Evolutionary conservation across 1,140 invertebrate genomes (phyloP).

Genomic region (Ips nitidus): DNA sequence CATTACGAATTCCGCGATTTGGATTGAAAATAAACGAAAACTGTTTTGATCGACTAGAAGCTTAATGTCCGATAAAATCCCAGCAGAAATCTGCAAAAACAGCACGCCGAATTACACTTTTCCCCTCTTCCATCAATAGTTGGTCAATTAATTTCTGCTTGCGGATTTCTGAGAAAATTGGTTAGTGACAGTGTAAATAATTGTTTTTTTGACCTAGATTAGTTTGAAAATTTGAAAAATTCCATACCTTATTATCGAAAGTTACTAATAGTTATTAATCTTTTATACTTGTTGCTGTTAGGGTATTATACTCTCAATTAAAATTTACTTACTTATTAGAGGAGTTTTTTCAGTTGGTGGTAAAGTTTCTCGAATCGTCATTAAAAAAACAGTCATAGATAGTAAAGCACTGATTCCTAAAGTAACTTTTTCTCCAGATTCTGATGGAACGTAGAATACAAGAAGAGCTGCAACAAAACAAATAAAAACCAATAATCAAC

Average conservation of each 20-base stretch:
- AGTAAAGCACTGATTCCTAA: conserved; percentile 85
- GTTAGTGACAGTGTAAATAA: too few relatives aligned
- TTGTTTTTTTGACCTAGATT: too few relatives aligned
- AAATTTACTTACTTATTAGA: conserved; percentile 74
- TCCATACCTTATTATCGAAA: conserved; percentile 4
- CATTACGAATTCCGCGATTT: too few relatives aligned
- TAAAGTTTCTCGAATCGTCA: conserved; percentile 87
- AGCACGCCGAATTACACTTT: too few relatives aligned
- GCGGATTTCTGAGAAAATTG: too few relatives aligned
- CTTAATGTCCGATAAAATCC: too few relatives aligned
- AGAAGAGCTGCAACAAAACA: conserved; percentile 67
- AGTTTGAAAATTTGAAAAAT: background rate
- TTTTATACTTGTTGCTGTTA: too few relatives aligned
- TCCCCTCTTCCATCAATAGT: too few relatives aligned
- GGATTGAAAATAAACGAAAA: too few relatives aligned
- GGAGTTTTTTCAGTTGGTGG: conserved; percentile 93
- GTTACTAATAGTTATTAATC: background rate
- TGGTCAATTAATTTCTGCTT: too few relatives aligned
- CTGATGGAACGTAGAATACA: conserved; percentile 90
- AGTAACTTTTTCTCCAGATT: conserved; percentile 88
- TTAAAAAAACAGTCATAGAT: conserved; percentile 91
- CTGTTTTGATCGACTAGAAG: too few relatives aligned
- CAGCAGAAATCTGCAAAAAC: too few relatives aligned
- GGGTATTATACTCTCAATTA: background rate
- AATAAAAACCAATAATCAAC: conserved; percentile 5